Base-by-base conservation (phyloP, 2,888 invertebrate species). In the Pardosa pseudoannulata region DNA sequence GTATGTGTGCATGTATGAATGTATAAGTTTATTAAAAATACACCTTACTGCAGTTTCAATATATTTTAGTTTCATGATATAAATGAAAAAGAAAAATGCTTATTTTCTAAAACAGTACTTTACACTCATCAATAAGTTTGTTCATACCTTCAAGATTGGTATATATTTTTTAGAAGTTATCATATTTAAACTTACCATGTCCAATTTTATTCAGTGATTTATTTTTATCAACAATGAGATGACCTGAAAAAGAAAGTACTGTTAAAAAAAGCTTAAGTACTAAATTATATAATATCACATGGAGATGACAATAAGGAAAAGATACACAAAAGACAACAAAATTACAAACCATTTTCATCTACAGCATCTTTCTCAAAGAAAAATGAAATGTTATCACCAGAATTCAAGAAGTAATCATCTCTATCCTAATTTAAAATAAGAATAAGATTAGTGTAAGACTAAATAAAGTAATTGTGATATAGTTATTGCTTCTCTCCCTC, bases 281-380 rank as follows among this genome's bases (percentile, higher is more conserved):
- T 16, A 39, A 27, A 65, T n/a, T n/a, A n/a, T 0, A 16, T 2
- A 71, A 71, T 2, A 9, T n/a, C 27, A 31, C 19, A 7, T 23
- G 13, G 16, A n/a, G n/a, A 19, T 29, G 0, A 70, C 7, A 36
- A 62, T 28, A 29, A 67, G 41, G 31, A 27, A 67, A 67, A 76
- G 11, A 41, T 0, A 31, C 27, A 27, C 1, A 46, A 27, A 31
- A 50, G 31, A 9, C 1, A 39, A 6, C 5, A 16, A 39, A 23
- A 70, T 70, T 11, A 23, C 19, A 23, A 68, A 78, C 88, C 88
- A 74, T 95, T 93, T 0, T 94, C 92, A 76, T 95, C 95, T 6
- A 98, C 89, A 0, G 97, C 96, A 3, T 94, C 95, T 9, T 94
- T 93, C 92, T 99, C 99, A 91, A 95, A 98, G 92, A 99, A 99